Base-by-base conservation (phyloP, 2,113 vertebrate species). In the Cyanoramphus novaezelandiae region DNA sequence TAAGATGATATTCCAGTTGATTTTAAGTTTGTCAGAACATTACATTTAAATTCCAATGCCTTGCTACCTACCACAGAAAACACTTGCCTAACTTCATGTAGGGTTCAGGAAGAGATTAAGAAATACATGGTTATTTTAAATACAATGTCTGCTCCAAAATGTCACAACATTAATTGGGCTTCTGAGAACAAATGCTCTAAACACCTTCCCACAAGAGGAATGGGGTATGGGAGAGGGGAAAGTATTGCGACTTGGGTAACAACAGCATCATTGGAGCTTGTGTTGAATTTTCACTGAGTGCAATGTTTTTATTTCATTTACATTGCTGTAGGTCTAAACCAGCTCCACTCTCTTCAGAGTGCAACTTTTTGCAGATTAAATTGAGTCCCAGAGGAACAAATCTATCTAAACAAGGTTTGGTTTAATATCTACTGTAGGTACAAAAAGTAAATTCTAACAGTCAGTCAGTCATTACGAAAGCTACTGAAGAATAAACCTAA, bases 91-190 rank as follows among this genome's bases (percentile, higher is more conserved):
- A 89, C 39, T 43, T 94, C n/a, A 77, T 28, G 70, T 55, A 78
- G 43, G 55, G 79, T 49, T 62, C 59, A 82, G 19, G 46, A 92
- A 72, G 44, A 60, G 33, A 57, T 74, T 93, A 86, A 63, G 70
- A 95, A 94, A 64, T 44, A 39, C 43, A 79, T 6, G 39, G 74
- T 37, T 70, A 86, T 44, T 92, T 95, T 93, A 88, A 97, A 77
- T 76, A 75, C 9, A 88, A 57, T 46, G 24, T 80, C 74, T 52
- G 53, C 50, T 70, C 59, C 62, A 86, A 76, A 81, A 60, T 15
- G 17, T 62, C 47, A 69, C 90, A 92, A 76, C 28, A 18, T 72
- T 63, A 87, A 80, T 3, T 71, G 31, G 35, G 84, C 67, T 91
- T 84, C 44, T n/a, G 55, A 91, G 33, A 87, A 88, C 23, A 94